Evolutionary conservation across 2,113 vertebrate species (phyloP).

Genomic region (Megaceryle maxima): DNA sequence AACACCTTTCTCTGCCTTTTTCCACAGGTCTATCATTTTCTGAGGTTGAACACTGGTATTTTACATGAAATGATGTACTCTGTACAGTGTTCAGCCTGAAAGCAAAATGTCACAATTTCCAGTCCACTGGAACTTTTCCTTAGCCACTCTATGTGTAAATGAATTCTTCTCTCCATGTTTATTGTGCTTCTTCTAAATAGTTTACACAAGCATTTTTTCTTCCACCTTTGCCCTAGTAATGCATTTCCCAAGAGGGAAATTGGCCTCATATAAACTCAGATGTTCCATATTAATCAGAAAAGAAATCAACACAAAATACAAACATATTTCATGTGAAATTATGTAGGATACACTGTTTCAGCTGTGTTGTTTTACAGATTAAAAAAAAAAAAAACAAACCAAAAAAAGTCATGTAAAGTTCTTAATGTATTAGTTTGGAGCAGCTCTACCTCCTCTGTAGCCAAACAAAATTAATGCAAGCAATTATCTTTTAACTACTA

Average conservation of each 20-base stretch:
- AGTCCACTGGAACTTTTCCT: not conserved
- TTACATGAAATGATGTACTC: not conserved
- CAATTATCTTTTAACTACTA: not conserved
- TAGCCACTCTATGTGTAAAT: not conserved
- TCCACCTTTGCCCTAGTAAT: not conserved
- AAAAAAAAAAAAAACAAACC: not conserved
- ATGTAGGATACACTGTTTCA: not conserved
- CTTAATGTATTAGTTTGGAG: not conserved
- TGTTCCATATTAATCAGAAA: not conserved
- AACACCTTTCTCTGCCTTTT: not conserved
- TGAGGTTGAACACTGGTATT: not conserved
- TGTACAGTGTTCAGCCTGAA: not conserved
- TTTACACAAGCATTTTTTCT: not conserved
- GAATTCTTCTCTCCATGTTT: not conserved
- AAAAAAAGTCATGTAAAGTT: not conserved
- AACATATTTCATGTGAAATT: not conserved
- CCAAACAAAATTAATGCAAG: not conserved
- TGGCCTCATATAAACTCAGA: constrained; percentile 7
- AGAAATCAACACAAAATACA: not conserved
- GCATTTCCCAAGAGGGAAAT: not conserved
- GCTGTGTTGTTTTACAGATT: not conserved
- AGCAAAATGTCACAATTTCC: not conserved
- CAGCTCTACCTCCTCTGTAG: not conserved
- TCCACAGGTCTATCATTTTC: not conserved
- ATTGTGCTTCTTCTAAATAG: not conserved